Conservation (phyloP, 2,888 invertebrate species). For the Acanthoscelides obtectus region DNA sequence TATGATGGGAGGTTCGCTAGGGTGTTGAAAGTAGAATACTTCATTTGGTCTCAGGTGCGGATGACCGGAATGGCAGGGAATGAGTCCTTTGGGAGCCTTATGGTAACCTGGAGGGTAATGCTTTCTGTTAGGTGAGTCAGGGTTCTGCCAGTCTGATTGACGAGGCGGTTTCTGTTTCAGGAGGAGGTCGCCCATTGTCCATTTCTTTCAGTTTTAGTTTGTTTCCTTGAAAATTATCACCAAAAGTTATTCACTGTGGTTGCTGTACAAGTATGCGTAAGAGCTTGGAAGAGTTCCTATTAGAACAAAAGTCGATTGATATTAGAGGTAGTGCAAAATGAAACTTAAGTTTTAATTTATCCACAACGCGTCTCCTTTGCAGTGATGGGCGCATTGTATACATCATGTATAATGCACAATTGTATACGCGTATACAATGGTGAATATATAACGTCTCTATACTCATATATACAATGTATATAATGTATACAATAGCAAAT, state of each 20-base stretch:
- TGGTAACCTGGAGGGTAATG: slow-evolving; percentile 37
- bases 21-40: slow-evolving; percentile 16
- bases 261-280: background rate
- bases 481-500: too few species aligned
- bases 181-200: slow-evolving; percentile 54
- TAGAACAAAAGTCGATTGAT: too few species aligned
- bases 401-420: too few species aligned
- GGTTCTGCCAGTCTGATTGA: slow-evolving; percentile 46
- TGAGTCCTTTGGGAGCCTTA: slow-evolving; percentile 40
- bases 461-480: too few species aligned
- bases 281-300: background rate
- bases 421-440: too few species aligned
- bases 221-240: background rate
- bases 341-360: too few species aligned
- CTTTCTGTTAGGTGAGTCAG: slow-evolving; percentile 54
- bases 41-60: background rate
- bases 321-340: too few species aligned
- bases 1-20: slow-evolving; percentile 5
- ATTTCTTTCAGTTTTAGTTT: background rate
- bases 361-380: too few species aligned
- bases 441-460: too few species aligned
- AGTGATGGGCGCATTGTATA: too few species aligned
- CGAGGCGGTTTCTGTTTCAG: slow-evolving; percentile 60
- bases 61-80: slow-evolving; percentile 23
- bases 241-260: background rate